A percentile compares a stretch with the other conserved stretches of the same genome.
Conservation (phyloP, 2,113 vertebrate genomes). For the Mesocricetus auratus region DNA sequence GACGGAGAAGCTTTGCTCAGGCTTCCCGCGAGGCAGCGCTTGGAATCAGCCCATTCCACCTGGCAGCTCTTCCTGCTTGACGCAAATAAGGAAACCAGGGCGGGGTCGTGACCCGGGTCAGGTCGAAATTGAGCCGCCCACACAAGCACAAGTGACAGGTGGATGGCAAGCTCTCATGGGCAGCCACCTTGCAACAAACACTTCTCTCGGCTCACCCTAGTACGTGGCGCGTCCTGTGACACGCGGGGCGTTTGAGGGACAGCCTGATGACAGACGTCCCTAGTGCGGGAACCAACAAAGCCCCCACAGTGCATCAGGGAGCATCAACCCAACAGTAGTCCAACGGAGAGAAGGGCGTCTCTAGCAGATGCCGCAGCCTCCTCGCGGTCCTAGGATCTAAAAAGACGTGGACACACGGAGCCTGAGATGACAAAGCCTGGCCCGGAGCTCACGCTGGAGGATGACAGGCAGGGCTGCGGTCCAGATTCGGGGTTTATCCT, state of each 20-base stretch:
- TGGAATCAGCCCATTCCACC: background rate
- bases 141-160: background rate
- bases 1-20: background rate
- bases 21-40: background rate
- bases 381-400: background rate
- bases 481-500: background rate
- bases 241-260: background rate
- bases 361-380: background rate
- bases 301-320: too few species aligned
- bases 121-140: background rate
- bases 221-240: background rate
- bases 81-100: slow-evolving; percentile 1
- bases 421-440: background rate
- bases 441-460: background rate
- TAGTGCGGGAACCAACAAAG: background rate
- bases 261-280: background rate
- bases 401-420: background rate
- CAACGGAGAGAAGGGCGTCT: background rate
- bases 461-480: background rate
- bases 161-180: fast-evolving
- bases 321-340: background rate
- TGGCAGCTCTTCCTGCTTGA: background rate
- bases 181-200: background rate
- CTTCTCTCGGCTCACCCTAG: background rate
- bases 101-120: background rate